Evolutionary conservation across 2,113 vertebrate genomes (phyloP).

Genomic region (Ia io): DNA sequence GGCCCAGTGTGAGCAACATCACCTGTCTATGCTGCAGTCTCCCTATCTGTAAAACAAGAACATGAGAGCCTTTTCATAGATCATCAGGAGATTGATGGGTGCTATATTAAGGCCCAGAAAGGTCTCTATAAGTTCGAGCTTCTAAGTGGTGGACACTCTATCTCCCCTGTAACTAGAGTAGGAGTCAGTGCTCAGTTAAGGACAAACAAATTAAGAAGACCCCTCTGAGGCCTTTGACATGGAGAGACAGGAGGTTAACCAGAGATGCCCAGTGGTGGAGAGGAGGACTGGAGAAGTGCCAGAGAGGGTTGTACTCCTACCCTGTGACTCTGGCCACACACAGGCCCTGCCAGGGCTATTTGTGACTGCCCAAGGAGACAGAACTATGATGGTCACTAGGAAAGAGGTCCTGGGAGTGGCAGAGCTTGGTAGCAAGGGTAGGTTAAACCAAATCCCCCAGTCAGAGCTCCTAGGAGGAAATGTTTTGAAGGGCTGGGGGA

Average conservation of each 20-base stretch:
- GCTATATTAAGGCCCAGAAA: background rate
- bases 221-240: too few relatives aligned
- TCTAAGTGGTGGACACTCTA: background rate
- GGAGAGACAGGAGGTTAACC: too few relatives aligned
- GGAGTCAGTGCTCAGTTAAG: background rate
- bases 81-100: background rate
- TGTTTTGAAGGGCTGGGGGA: background rate
- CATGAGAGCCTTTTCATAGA: background rate
- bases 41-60: background rate
- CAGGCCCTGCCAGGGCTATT: background rate
- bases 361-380: background rate
- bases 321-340: background rate
- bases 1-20: too few relatives aligned
- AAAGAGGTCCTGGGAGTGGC: background rate
- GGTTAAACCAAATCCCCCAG: background rate
- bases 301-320: background rate
- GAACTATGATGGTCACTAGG: background rate
- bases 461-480: background rate
- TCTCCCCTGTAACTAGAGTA: too few relatives aligned
- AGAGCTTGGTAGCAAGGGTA: background rate
- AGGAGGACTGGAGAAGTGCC: background rate
- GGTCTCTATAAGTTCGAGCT: background rate
- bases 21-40: background rate
- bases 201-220: too few relatives aligned
- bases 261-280: background rate